Base-by-base conservation (phyloP, 92 coral and sea anemone genomes). In the Porites cylindrica region DNA sequence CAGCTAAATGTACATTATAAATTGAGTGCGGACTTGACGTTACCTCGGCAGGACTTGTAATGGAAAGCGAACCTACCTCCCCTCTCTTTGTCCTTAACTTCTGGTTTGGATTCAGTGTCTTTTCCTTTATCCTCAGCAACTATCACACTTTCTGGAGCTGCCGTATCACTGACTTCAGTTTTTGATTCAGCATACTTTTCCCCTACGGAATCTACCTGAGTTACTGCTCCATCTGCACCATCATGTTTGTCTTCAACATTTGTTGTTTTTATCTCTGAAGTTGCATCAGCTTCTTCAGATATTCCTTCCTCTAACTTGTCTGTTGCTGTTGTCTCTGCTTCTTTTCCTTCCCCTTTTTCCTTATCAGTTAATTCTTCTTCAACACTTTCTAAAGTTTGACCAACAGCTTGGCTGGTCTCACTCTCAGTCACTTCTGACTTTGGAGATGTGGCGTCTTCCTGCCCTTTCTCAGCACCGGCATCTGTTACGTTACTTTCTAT, bases 121-220 rank as follows among this genome's bases (percentile, higher is more conserved):
- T 26, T 70, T 74, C 81, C 54, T 93, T 87, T 47, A 60, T 72
- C 67, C 75, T 88, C 61, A 1, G 66, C 75, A 16, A 51, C 62
- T 84, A 38, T 38, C 47, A 47, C 83, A 54, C 72, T 74, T 72
- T 60, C 38, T n/a, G 10, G 70, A 18, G 75, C 51, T 51, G 73
- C 78, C 58, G 19, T 0, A 4, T 12, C 8, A 52, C 6, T 61
- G 7, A 77, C 69, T 47, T 60, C 82, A 77, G 18, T 29, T n/a
- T 77, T 61, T 26, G 82, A 53, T 77, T 60, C 53, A 47, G 26
- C 51, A 9, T 23, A 20, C 58, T 59, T 18, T 2, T 70, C 78
- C 43, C 21, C 70, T 18, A 5, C 47, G 5, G 47, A 38, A 38
- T 20, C 78, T 47, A 32, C 24, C 24, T 81, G 66, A 67, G 16